Percentiles rank a stretch among this genome's conserved stretches.
phyloP scores from a whole-genome alignment of 2,113 vertebrate genomes.

The Ptilorrhoa leucosticta region DNA sequence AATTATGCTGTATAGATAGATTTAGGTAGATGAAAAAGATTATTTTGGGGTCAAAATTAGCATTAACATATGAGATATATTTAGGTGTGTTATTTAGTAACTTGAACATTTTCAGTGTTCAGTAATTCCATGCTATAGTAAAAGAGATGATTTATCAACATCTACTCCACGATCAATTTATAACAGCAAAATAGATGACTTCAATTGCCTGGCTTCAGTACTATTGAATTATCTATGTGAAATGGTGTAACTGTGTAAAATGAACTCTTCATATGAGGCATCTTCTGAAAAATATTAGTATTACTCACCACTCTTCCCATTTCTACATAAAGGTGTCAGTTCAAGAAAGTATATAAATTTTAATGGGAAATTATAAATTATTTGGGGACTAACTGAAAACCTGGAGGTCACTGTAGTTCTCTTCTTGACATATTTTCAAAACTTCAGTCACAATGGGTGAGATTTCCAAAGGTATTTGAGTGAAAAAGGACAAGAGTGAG shows the following conservation, averaged over 20 bases:
- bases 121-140: background rate
- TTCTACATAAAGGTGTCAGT: background rate
- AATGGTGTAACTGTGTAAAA: background rate
- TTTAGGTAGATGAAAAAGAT: background rate
- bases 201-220: conserved; percentile 6
- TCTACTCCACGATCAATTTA: background rate
- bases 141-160: conserved; percentile 49
- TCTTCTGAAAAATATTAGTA: background rate
- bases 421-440: background rate
- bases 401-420: background rate
- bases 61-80: background rate
- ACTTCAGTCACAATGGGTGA: background rate
- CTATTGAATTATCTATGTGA: background rate
- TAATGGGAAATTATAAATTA: background rate
- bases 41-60: conserved; percentile 7
- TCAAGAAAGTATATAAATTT: background rate
- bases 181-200: conserved; percentile 2
- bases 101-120: conserved; percentile 2
- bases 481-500: background rate
- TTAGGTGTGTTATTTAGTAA: conserved; percentile 18
- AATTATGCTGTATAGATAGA: background rate
- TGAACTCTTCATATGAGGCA: background rate
- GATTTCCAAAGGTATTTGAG: background rate
- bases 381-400: background rate
- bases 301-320: background rate